Base-by-base conservation (phyloP, 2,797 vertebrate genomes). In the Sebastes itinus region DNA sequence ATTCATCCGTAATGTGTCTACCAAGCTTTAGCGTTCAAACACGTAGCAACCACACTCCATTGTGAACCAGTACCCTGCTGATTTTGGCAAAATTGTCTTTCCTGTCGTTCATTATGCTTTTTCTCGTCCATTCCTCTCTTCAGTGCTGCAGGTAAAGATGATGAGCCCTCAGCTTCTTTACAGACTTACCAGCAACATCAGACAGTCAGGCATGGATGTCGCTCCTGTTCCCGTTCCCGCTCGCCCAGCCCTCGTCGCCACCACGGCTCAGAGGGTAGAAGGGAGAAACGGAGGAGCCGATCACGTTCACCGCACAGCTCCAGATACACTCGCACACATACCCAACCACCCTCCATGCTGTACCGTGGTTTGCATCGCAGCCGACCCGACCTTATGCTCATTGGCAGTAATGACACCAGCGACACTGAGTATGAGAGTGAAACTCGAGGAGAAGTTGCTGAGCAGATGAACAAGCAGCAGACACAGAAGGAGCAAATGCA, bases 201-300 rank as follows among this genome's bases (percentile, higher is more conserved):
- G 46, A 82, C 60, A 60, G 7, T 4, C n/a, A 79, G 55, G 2
- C 63, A n/a, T 27, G 46, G 28, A 10, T 76, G 61, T 4, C 28
- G 62, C 8, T 91, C 88, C 90, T 68, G 35, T n/a, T 90, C 35
- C 35, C 35, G 12, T 38, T 38, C 89, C 4, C 93, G 92, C 38
- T 97, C 95, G 0, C 77, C 89, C 1, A 95, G 95, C 65, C 96
- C 95, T 0, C 92, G 92, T 5, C 92, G 78, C 1, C 92, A 90
- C 12, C 91, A 91, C 67, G 95, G 95, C 14, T 94, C 86, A 4
- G 95, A 94, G 0, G 92, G 94, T 58, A 55, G 69, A 30, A 38
- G 77, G 23, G 70, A 64, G 4, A 82, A 25, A 54, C 69, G 38
- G 27, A 23, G 83, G 0, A 77, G 81, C 42, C 62, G 52, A n/a